Percentiles rank a stretch among this genome's conserved stretches.
phyloP scores from a whole-genome alignment of 2,113 vertebrate species.

The Hemiprocne comata region DNA sequence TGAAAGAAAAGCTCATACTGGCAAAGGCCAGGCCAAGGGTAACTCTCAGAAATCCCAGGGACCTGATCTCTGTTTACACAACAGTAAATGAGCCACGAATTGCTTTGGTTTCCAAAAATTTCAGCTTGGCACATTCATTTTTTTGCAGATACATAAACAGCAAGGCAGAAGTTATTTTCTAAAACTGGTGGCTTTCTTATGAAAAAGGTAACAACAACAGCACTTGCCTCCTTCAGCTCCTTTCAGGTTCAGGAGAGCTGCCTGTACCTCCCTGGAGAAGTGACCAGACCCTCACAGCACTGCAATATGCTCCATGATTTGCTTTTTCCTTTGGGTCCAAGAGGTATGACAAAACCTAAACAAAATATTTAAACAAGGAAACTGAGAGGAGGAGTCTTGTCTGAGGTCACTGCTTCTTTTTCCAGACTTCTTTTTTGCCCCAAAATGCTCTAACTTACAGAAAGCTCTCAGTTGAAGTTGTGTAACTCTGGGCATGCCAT shows the following conservation, averaged over 20 bases:
- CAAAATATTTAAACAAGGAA: neutral
- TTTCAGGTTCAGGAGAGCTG: neutral
- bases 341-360: neutral
- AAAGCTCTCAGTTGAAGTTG: conserved; percentile 33
- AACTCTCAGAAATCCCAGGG: neutral
- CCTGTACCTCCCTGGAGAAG: neutral
- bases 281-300: neutral
- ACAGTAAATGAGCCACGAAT: neutral
- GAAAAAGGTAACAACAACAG: neutral
- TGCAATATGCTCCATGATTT: neutral
- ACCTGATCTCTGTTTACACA: neutral
- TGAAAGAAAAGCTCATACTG: neutral
- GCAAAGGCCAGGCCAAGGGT: neutral
- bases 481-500: neutral
- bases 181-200: neutral
- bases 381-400: neutral
- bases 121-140: neutral
- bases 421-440: neutral
- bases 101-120: neutral
- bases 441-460: conserved; percentile 20
- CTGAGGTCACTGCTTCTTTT: neutral
- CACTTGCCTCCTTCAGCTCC: neutral
- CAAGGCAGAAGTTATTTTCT: neutral
- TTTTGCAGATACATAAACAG: neutral
- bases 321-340: neutral